Conservation (phyloP, 2,113 vertebrate species). For the Gasterosteus nipponicus region DNA sequence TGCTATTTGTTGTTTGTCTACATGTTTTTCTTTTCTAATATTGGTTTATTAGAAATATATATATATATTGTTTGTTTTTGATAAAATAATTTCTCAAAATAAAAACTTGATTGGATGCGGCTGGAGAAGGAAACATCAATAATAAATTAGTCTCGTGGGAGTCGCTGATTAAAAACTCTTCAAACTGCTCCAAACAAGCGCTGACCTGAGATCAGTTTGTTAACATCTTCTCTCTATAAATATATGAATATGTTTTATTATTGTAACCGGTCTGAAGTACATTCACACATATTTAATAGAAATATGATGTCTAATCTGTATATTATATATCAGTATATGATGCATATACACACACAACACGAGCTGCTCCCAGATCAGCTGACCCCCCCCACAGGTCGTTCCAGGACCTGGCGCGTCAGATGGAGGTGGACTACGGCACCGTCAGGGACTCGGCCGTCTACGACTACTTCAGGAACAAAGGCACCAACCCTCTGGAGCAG, state of each 20-base stretch:
- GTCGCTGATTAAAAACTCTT: neutral
- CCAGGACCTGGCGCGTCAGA: conserved; percentile 95
- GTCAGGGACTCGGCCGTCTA: conserved; percentile 96
- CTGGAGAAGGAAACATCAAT: neutral
- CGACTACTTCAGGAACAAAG: conserved; percentile 96
- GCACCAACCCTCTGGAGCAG: conserved; percentile 96
- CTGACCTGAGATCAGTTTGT: neutral
- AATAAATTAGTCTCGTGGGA: neutral
- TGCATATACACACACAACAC: too few relatives aligned
- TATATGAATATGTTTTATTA: too few relatives aligned
- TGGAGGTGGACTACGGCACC: conserved; percentile 93
- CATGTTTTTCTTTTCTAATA: neutral
- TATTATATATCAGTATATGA: too few relatives aligned
- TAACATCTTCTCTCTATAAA: neutral
- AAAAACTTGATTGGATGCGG: neutral
- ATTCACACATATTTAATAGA: too few relatives aligned
- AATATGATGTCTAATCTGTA: too few relatives aligned
- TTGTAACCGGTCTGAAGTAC: too few relatives aligned
- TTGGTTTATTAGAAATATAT: neutral
- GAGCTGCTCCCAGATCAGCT: too few relatives aligned
- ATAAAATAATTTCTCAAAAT: neutral
- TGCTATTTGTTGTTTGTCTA: too few relatives aligned
- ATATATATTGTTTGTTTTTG: neutral
- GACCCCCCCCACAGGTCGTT: conserved; percentile 86
- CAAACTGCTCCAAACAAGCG: neutral